Evolutionary conservation across 2,888 invertebrate genomes (phyloP).

Genomic region (Dexiosoma caninum): DNA sequence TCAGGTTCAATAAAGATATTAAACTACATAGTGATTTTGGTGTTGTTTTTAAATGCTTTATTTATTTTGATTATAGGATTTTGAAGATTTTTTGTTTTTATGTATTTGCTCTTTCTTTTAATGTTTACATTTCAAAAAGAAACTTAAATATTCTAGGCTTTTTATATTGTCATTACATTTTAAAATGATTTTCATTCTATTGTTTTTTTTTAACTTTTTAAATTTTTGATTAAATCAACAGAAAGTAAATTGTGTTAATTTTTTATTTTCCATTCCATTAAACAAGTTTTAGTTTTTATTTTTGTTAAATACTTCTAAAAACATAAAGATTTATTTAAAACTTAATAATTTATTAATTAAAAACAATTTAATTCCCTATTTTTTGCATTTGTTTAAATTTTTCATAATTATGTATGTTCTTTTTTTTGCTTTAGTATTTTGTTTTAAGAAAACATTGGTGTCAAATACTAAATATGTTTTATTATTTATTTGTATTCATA

Average conservation of each 20-base stretch:
- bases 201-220: slow-evolving; percentile 24
- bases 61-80: slow-evolving; percentile 63
- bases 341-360: slow-evolving; percentile 63
- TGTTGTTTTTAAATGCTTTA: slow-evolving; percentile 56
- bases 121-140: slow-evolving; percentile 52
- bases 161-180: slow-evolving; percentile 72
- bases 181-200: slow-evolving; percentile 64
- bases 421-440: not conserved
- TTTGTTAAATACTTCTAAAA: slow-evolving; percentile 56
- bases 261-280: slow-evolving; percentile 58
- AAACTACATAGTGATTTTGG: not conserved
- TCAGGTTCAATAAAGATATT: not conserved
- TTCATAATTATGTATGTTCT: slow-evolving; percentile 5
- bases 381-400: slow-evolving; percentile 38
- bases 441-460: slow-evolving; percentile 49
- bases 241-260: slow-evolving; percentile 66
- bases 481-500: slow-evolving; percentile 28
- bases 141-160: slow-evolving; percentile 67
- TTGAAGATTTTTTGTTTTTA: slow-evolving; percentile 23
- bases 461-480: slow-evolving; percentile 46
- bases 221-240: slow-evolving; percentile 55
- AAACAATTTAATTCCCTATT: slow-evolving; percentile 62
- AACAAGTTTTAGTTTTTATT: slow-evolving; percentile 24
- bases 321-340: slow-evolving; percentile 62
- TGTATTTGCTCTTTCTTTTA: slow-evolving; percentile 25